phyloP scores from a whole-genome alignment of 2,888 invertebrate genomes.

The Frankliniella fusca region DNA sequence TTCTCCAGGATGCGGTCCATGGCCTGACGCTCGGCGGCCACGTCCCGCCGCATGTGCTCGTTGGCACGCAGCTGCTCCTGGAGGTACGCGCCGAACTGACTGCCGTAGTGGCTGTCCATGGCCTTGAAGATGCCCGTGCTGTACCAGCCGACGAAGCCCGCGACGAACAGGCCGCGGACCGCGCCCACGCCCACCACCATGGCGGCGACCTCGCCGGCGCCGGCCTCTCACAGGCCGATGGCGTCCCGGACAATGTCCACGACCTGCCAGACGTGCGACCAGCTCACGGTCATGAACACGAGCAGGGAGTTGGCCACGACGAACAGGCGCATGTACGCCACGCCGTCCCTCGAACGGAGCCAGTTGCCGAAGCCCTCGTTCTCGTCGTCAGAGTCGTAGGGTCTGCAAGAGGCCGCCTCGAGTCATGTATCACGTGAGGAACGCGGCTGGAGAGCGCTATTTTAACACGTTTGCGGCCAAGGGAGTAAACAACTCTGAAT shows the following conservation, averaged over 20 bases:
- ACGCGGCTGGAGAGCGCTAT: no score
- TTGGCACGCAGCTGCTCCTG: neutral
- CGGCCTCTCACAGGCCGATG: neutral
- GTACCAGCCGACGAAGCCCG: conserved; percentile 1
- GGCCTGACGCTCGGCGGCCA: neutral
- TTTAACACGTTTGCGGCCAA: no score
- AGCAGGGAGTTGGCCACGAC: conserved; percentile 71
- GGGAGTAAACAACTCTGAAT: no score
- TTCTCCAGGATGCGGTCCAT: neutral
- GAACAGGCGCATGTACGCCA: conserved; percentile 76
- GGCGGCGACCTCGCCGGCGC: neutral
- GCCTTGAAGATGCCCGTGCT: neutral
- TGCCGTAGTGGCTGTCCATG: conserved; percentile 21
- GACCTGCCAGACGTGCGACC: conserved; percentile 65
- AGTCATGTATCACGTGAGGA: neutral
- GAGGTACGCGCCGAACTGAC: neutral
- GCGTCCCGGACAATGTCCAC: conserved; percentile 47
- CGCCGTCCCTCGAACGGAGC: conserved; percentile 56
- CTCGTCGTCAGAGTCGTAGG: conserved; percentile 36
- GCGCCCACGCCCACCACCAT: neutral
- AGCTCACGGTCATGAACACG: conserved; percentile 65
- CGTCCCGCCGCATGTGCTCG: conserved; percentile 1
- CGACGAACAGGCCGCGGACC: neutral
- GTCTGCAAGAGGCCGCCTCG: neutral
- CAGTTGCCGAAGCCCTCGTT: conserved; percentile 39